Conservation (phyloP, 2,888 invertebrate genomes). For the Lycaena phlaeas region DNA sequence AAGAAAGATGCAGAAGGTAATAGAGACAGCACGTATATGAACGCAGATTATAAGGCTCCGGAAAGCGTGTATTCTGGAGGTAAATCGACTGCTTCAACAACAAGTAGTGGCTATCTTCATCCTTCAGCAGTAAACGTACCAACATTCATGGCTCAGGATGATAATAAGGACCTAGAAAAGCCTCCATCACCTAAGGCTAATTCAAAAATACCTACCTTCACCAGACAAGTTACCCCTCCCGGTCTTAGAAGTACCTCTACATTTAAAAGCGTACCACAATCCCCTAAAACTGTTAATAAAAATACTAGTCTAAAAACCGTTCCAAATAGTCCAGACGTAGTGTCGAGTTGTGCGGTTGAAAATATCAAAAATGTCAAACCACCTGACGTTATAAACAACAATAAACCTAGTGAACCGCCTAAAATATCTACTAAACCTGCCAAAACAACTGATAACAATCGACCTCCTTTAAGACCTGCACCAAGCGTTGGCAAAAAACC, state of each 20-base stretch:
- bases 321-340: conserved; percentile 79
- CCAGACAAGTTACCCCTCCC: conserved; percentile 66
- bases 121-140: conserved; percentile 82
- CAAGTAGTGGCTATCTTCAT: conserved; percentile 82
- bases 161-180: conserved; percentile 36
- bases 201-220: conserved; percentile 62
- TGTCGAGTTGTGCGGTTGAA: conserved; percentile 78
- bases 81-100: conserved; percentile 74
- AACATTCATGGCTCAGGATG: conserved; percentile 32
- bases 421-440: conserved; percentile 64
- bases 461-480: conserved; percentile 49
- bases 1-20: conserved; percentile 35
- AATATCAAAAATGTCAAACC: conserved; percentile 69
- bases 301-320: conserved; percentile 38
- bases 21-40: conserved; percentile 73
- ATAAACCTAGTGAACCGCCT: conserved; percentile 48
- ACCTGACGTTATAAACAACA: conserved; percentile 74
- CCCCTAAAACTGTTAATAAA: conserved; percentile 48
- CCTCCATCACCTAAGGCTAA: conserved; percentile 56
- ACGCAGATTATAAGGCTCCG: conserved; percentile 74
- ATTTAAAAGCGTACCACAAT: conserved; percentile 51
- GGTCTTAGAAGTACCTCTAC: conserved; percentile 55
- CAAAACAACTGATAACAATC: conserved; percentile 49
- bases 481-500: conserved; percentile 55
- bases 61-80: conserved; percentile 76